Percentiles rank a stretch among this genome's conserved stretches.
phyloP scores from a whole-genome alignment of 2,113 vertebrate species.

The Hemicordylus capensis region DNA sequence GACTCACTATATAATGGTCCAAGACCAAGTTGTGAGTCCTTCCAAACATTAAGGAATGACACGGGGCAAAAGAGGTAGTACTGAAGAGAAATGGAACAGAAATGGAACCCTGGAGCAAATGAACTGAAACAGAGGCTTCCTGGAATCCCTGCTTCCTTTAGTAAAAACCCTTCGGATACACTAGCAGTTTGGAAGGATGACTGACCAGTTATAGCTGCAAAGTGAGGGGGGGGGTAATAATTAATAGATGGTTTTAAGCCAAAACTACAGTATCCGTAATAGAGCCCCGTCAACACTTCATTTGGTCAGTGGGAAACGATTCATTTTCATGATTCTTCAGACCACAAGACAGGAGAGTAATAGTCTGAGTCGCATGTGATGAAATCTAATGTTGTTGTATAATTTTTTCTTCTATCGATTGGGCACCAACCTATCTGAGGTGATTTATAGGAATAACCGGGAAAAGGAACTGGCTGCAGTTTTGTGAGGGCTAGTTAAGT shows the following conservation, averaged over 20 bases:
- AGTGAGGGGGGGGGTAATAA: too few relatives aligned
- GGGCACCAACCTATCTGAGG: conserved; percentile 43
- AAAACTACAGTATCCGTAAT: conserved; percentile 68
- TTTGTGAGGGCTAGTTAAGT: conserved; percentile 49
- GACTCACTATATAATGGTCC: neutral
- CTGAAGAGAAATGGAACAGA: neutral
- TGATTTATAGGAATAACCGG: conserved; percentile 73
- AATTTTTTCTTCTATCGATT: conserved; percentile 75
- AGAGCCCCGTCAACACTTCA: conserved; percentile 64
- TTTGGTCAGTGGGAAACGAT: conserved; percentile 61
- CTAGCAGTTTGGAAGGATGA: conserved; percentile 53
- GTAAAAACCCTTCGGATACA: conserved; percentile 37
- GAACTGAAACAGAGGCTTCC: conserved; percentile 21
- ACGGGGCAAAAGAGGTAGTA: too few relatives aligned
- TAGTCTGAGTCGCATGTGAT: conserved; percentile 70
- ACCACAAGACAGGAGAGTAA: conserved; percentile 71
- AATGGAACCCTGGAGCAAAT: neutral
- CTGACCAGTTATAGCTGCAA: conserved; percentile 34
- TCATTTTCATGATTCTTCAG: conserved; percentile 70
- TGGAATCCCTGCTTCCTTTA: conserved; percentile 33
- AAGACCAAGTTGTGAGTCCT: neutral
- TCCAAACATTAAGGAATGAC: neutral
- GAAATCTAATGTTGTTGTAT: conserved; percentile 72
- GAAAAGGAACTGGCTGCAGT: conserved; percentile 44
- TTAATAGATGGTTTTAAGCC: conserved; percentile 69